A percentile compares a stretch with the other conserved stretches of the same genome.
Conservation (phyloP, 2,888 invertebrate genomes). For the Tuta absoluta region DNA sequence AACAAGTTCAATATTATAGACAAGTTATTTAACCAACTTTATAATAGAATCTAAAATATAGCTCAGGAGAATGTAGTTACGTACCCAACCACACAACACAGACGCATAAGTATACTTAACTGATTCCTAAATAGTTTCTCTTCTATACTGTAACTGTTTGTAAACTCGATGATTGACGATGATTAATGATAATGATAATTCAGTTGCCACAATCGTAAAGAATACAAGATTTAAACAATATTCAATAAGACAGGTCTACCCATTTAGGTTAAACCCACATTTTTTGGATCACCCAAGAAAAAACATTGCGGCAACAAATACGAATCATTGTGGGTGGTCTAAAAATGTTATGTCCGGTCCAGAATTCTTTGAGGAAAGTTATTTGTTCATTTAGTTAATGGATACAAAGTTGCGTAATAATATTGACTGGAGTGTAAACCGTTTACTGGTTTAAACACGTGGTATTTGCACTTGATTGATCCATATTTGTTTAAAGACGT, state of each 20-base stretch:
- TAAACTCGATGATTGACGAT: not conserved
- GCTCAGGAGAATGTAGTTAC: too few species aligned
- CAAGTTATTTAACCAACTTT: not conserved
- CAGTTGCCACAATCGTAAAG: not conserved
- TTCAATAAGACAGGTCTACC: conserved; percentile 1
- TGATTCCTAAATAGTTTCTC: too few species aligned
- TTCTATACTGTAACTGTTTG: too few species aligned
- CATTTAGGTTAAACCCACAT: not conserved
- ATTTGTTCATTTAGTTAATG: not conserved
- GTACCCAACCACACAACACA: too few species aligned
- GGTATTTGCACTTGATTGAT: not conserved
- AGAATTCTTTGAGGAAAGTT: not conserved
- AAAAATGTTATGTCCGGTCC: conserved; percentile 7
- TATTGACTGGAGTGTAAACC: not conserved
- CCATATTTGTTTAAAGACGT: conserved; percentile 35
- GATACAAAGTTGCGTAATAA: not conserved
- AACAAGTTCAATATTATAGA: not conserved
- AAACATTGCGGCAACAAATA: not conserved
- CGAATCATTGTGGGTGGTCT: not conserved
- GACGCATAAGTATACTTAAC: too few species aligned
- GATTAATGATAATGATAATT: not conserved
- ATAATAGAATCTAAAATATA: too few species aligned
- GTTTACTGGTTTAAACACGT: not conserved
- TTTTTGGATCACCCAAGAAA: not conserved
- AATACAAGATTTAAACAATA: not conserved